These are phyloP conservation scores for Liparis tanakae DNA, from an alignment of 2,797 vertebrate genomes.

Conservation along the genomic window DNA sequence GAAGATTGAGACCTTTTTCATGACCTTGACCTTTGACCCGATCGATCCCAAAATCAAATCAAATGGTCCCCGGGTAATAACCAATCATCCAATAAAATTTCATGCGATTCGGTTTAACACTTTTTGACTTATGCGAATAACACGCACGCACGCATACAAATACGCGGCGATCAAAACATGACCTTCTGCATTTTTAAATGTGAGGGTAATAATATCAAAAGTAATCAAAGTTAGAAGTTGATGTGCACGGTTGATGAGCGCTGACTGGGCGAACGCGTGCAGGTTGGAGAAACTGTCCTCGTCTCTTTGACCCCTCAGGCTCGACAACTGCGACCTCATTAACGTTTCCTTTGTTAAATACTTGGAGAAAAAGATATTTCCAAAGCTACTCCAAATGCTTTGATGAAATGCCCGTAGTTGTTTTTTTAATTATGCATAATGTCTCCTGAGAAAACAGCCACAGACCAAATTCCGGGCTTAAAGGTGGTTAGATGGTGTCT, in stretches of 20 bases:
- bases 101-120: too few species aligned
- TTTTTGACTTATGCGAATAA: too few species aligned
- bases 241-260: constrained; percentile 1
- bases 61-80: too few species aligned
- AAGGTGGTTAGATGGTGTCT: constrained; percentile 12
- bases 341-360: constrained; percentile 78
- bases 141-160: too few species aligned
- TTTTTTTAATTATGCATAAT: constrained; percentile 41
- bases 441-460: constrained; percentile 22
- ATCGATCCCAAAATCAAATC: too few species aligned
- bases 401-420: constrained; percentile 62
- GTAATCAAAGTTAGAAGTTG: constrained; percentile 29
- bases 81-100: too few species aligned
- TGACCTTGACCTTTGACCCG: too few species aligned
- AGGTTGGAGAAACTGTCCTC: constrained; percentile 70
- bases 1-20: too few species aligned
- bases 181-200: too few species aligned
- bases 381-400: constrained; percentile 62
- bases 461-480: constrained; percentile 19
- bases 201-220: constrained; percentile 21
- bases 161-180: too few species aligned
- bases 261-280: constrained; percentile 52
- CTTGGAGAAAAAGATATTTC: constrained; percentile 71
- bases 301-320: constrained; percentile 63
- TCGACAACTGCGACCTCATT: constrained; percentile 72